Percentiles rank a stretch among this genome's conserved stretches.
These are phyloP conservation scores for Zele albiditarsus DNA, from an alignment of 2,888 invertebrate species.

Conservation along the genomic window DNA sequence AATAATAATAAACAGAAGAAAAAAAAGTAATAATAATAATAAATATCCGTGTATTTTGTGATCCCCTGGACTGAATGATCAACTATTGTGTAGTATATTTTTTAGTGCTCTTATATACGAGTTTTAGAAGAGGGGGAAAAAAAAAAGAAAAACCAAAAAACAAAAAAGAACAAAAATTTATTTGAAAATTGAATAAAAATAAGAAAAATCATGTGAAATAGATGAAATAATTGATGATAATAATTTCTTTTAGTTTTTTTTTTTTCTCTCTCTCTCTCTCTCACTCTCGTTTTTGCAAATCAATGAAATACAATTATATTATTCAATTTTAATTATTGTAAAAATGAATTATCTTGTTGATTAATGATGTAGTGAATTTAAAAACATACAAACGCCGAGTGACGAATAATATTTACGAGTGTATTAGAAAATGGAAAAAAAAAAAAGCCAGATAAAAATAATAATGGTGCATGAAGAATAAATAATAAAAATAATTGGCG, in stretches of 20 bases:
- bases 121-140: neutral
- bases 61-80: neutral
- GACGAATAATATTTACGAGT: too few species aligned
- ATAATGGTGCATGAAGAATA: too few species aligned
- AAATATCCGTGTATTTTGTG: constrained; percentile 3
- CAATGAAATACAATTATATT: neutral
- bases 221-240: too few species aligned
- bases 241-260: too few species aligned
- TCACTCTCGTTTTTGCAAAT: neutral
- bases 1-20: too few species aligned
- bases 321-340: neutral
- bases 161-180: neutral
- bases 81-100: constrained; percentile 4
- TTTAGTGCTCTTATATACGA: neutral
- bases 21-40: neutral
- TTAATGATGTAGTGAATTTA: too few species aligned
- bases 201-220: too few species aligned
- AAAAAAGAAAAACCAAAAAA: too few species aligned
- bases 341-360: neutral
- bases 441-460: too few species aligned
- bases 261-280: too few species aligned
- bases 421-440: too few species aligned
- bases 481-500: neutral
- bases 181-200: neutral
- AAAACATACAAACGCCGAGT: too few species aligned